These are phyloP conservation scores for Halictus quadricinctus DNA, from an alignment of 2,888 invertebrate species.

Conservation along the genomic window DNA sequence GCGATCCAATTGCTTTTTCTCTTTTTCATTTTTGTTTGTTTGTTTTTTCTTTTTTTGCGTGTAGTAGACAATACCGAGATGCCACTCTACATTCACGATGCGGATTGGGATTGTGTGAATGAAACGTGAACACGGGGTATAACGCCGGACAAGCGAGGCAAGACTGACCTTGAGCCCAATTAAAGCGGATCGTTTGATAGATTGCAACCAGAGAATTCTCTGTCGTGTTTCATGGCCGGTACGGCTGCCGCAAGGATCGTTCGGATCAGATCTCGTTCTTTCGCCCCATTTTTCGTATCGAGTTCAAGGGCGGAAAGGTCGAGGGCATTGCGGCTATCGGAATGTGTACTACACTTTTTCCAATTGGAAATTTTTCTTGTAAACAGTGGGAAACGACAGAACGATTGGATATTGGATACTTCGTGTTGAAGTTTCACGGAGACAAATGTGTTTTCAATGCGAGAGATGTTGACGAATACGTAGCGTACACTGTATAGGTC, in stretches of 20 bases:
- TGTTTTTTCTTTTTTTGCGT: neutral
- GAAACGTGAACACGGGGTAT: neutral
- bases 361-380: neutral
- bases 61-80: neutral
- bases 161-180: neutral
- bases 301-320: neutral
- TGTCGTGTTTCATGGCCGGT: neutral
- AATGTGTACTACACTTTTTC: neutral
- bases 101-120: neutral
- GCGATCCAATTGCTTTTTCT: neutral
- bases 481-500: no score
- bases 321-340: neutral
- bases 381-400: neutral
- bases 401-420: no score
- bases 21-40: neutral
- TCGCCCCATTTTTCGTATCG: neutral
- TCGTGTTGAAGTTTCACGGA: no score
- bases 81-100: neutral
- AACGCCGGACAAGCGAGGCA: neutral
- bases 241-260: neutral
- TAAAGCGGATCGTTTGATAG: slow-evolving; percentile 12
- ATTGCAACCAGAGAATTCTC: neutral
- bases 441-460: no score
- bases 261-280: neutral
- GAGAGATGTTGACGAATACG: neutral